Evolutionary conservation across 2,888 invertebrate genomes (phyloP), one percentile per base, ranked within the genome.

Genomic region (Laspeyria flexula): DNA sequence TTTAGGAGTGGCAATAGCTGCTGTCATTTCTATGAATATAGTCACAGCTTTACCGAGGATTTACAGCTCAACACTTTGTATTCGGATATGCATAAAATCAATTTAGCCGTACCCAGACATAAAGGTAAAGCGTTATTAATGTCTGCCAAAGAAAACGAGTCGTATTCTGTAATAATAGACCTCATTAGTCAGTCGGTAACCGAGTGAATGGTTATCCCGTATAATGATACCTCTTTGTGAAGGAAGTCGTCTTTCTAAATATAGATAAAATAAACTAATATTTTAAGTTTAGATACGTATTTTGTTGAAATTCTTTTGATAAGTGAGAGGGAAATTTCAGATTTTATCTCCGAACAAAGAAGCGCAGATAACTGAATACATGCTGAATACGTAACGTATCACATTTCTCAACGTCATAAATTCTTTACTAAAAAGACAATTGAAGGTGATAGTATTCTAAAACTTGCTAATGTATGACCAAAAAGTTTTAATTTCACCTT

Each of bases 151-250:
- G 63, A 56, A 67, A 65, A 64, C 53, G 43, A 55, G 53, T 54
- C 53, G 47, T 55, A 48, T 44, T 42, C 58, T 65, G 59, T 55
- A 69, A 68, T 72, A 69, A 71, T 60, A 48, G 56, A 47, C 55
- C 63, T 73, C 66, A 63, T 71, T 65, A 60, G 62, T 65, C 50
- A 59, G 51, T 57, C 52, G 48, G 63, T 43, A 65, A 43, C 50
- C 42, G 56, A 40, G 54, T 71, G 57, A 62, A 69, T 65, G 55
- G 62, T 47, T n/a, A 41, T 46, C 47, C 43, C 39, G 39, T 29
- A 55, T 54, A 68, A 53, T 52, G 58, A 54, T 57, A 44, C 31
- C 40, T 27, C 50, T 52, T 66, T 57, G 54, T 63, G 21, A 49
- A 43, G 42, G 54, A 55, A 64, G 55, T 53, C 49, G 40, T 44